These are phyloP conservation scores for Merodon equestris DNA, from an alignment of 2,888 invertebrate genomes.

Conservation along the genomic window DNA sequence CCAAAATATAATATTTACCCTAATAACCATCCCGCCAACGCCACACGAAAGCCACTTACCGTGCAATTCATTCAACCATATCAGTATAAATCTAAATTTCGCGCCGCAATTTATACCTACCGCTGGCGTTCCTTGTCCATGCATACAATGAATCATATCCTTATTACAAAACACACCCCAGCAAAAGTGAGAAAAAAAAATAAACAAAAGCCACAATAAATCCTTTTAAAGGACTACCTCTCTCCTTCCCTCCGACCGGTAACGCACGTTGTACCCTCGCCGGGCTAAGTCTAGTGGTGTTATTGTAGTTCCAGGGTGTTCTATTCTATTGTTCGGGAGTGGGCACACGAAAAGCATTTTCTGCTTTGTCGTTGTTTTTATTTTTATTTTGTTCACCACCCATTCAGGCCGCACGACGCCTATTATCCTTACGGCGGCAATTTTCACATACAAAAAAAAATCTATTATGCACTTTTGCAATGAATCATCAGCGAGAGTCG, in stretches of 20 bases:
- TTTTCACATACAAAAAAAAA: constrained; percentile 57
- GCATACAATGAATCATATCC: constrained; percentile 66
- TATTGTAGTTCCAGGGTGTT: not conserved
- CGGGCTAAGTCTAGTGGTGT: not conserved
- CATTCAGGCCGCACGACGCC: constrained; percentile 11
- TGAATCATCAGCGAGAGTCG: constrained; percentile 48
- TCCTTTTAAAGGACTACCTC: constrained; percentile 57
- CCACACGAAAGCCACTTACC: constrained; percentile 66
- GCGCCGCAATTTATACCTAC: constrained; percentile 60
- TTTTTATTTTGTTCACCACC: not conserved
- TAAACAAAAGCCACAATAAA: constrained; percentile 41
- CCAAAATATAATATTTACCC: constrained; percentile 12
- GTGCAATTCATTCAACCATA: constrained; percentile 64
- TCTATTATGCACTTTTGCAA: constrained; percentile 62
- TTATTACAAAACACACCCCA: constrained; percentile 60
- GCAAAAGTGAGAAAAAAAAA: not conserved
- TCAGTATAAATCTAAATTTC: constrained; percentile 65
- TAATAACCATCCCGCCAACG: constrained; percentile 44
- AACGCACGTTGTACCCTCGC: constrained; percentile 42
- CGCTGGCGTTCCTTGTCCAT: constrained; percentile 50
- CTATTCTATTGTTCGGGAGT: constrained; percentile 41
- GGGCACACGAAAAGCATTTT: not conserved
- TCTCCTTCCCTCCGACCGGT: constrained; percentile 11
- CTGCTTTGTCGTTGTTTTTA: not conserved
- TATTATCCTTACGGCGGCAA: constrained; percentile 63